Conservation (phyloP, 2,113 vertebrate genomes). For the Rhegmatorhina hoffmannsi region DNA sequence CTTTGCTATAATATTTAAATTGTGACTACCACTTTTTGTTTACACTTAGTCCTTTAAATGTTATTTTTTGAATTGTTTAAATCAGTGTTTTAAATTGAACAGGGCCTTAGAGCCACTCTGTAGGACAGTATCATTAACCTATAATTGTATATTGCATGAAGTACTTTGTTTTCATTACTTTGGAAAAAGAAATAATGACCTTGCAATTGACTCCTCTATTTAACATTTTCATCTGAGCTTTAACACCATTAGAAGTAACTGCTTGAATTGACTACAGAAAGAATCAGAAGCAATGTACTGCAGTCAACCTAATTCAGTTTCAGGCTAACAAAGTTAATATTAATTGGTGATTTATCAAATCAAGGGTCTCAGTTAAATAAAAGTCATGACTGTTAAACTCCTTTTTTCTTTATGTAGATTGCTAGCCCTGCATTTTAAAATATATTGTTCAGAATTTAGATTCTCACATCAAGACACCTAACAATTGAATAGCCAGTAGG, state of each 20-base stretch:
- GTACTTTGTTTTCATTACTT: constrained; percentile 74
- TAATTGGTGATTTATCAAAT: constrained; percentile 65
- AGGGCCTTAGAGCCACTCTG: constrained; percentile 59
- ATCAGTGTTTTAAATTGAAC: constrained; percentile 67
- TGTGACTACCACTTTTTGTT: constrained; percentile 47
- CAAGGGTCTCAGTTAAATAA: constrained; percentile 52
- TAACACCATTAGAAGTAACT: constrained; percentile 66
- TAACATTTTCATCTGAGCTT: constrained; percentile 70
- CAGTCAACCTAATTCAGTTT: constrained; percentile 66
- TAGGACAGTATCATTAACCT: constrained; percentile 68
- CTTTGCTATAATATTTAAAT: constrained; percentile 40
- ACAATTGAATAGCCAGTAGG: neutral
- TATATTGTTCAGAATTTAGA: neutral
- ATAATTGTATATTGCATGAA: constrained; percentile 68
- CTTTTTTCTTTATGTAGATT: neutral
- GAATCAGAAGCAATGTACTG: constrained; percentile 38
- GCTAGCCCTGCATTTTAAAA: constrained; percentile 21
- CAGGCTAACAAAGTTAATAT: constrained; percentile 56
- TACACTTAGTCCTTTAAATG: constrained; percentile 69
- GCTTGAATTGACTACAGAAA: constrained; percentile 46
- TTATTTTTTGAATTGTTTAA: constrained; percentile 68
- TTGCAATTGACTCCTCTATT: constrained; percentile 73
- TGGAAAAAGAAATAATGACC: constrained; percentile 64
- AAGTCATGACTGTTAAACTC: constrained; percentile 21
- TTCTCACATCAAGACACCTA: neutral